Evolutionary conservation across 2,113 vertebrate species (phyloP).

Genomic region (Eulemur macaco): DNA sequence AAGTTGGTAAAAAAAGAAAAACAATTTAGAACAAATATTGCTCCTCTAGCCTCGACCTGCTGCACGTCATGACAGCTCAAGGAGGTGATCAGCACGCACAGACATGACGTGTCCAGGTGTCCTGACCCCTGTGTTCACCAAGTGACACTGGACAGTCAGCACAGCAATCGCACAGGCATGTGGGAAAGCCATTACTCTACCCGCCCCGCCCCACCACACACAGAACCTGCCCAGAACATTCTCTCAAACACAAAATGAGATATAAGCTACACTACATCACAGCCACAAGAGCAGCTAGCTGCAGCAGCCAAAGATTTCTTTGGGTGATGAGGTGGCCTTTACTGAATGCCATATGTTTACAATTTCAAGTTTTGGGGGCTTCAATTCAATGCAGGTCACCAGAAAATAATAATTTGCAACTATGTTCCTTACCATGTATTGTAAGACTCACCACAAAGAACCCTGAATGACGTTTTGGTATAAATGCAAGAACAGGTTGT

Average conservation of each 20-base stretch:
- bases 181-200: slow-evolving; percentile 66
- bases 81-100: slow-evolving; percentile 75
- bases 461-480: neutral
- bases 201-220: slow-evolving; percentile 73
- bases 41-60: slow-evolving; percentile 80
- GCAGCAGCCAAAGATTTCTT: slow-evolving; percentile 87
- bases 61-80: slow-evolving; percentile 76
- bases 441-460: slow-evolving; percentile 50
- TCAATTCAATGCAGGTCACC: slow-evolving; percentile 66
- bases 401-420: slow-evolving; percentile 72
- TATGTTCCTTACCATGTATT: slow-evolving; percentile 54
- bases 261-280: slow-evolving; percentile 82
- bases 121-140: slow-evolving; percentile 79
- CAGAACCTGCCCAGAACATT: slow-evolving; percentile 85
- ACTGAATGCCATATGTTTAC: slow-evolving; percentile 59
- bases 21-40: slow-evolving; percentile 74
- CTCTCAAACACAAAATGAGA: slow-evolving; percentile 87
- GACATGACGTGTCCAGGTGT: slow-evolving; percentile 71
- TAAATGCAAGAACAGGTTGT: neutral
- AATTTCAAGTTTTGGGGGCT: neutral
- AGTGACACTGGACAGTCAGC: slow-evolving; percentile 81
- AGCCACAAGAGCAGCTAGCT: slow-evolving; percentile 86
- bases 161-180: slow-evolving; percentile 83
- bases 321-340: slow-evolving; percentile 77
- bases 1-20: slow-evolving; percentile 69